Conservation (phyloP, 2,797 vertebrate genomes). For the Spheniscus humboldti region DNA sequence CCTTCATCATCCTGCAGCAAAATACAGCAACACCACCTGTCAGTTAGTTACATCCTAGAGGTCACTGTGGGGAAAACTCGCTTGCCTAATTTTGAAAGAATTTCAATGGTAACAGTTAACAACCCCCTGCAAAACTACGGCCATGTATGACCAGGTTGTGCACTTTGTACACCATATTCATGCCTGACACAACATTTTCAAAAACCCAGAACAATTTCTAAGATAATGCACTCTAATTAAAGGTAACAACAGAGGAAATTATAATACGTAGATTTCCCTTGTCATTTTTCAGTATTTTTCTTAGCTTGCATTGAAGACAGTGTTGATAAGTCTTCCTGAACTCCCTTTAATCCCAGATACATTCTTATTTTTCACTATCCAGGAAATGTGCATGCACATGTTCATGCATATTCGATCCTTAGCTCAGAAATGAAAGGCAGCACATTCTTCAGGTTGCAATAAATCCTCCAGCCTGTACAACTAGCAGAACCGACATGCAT, state of each 20-base stretch:
- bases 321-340: neutral
- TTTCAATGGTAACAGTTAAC: neutral
- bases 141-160: neutral
- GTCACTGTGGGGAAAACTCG: neutral
- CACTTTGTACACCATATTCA: neutral
- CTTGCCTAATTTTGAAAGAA: neutral
- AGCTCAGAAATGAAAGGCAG: neutral
- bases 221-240: neutral
- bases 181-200: neutral
- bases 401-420: neutral
- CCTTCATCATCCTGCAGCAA: neutral
- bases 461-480: neutral
- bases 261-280: neutral
- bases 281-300: neutral
- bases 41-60: neutral
- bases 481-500: neutral
- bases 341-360: neutral
- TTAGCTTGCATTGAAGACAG: neutral
- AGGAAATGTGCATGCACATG: neutral
- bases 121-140: neutral
- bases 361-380: neutral
- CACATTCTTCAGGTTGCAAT: neutral
- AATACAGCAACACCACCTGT: neutral
- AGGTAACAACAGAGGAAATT: neutral
- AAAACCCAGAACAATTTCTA: neutral